phyloP scores from a whole-genome alignment of 2,888 invertebrate species.

The Pseudococcus longispinus region DNA sequence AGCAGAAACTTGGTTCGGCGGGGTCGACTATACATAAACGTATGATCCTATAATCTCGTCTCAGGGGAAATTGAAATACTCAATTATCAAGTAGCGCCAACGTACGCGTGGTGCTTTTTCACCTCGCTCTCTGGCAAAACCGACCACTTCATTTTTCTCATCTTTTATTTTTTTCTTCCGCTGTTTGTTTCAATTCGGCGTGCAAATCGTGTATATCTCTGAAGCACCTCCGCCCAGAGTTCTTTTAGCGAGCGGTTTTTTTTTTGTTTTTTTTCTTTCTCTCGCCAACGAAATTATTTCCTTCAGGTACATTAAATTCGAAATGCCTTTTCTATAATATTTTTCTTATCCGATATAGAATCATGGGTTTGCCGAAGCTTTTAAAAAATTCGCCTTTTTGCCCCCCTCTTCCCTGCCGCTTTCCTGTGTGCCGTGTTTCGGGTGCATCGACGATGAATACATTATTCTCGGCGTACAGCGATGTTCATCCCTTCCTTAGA shows the following conservation, averaged over 20 bases:
- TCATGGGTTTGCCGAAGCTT: slow-evolving; percentile 46
- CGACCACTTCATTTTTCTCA: slow-evolving; percentile 38
- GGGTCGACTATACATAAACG: not conserved
- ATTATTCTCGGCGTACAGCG: slow-evolving; percentile 22
- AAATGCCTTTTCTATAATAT: slow-evolving; percentile 48
- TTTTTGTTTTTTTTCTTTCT: not conserved
- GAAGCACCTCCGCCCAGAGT: not conserved
- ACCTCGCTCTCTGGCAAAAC: not conserved
- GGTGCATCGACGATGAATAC: slow-evolving; percentile 29
- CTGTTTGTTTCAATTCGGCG: slow-evolving; percentile 17
- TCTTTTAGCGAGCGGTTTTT: not conserved
- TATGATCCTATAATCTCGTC: slow-evolving; percentile 47
- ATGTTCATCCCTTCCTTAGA: not conserved
- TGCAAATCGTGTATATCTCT: slow-evolving; percentile 40
- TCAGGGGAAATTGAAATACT: slow-evolving; percentile 53
- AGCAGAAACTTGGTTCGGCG: not conserved
- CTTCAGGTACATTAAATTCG: slow-evolving; percentile 55
- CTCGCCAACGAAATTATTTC: slow-evolving; percentile 42
- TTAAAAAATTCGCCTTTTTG: slow-evolving; percentile 47
- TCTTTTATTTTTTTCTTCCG: slow-evolving; percentile 31
- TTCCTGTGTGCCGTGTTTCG: not conserved
- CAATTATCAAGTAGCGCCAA: slow-evolving; percentile 48
- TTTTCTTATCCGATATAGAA: slow-evolving; percentile 53
- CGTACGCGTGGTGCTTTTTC: not conserved
- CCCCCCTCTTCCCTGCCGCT: not conserved